A percentile compares a stretch with the other conserved stretches of the same genome.
Conservation (phyloP, 2,888 invertebrate species). For the Polymixis flavicincta region DNA sequence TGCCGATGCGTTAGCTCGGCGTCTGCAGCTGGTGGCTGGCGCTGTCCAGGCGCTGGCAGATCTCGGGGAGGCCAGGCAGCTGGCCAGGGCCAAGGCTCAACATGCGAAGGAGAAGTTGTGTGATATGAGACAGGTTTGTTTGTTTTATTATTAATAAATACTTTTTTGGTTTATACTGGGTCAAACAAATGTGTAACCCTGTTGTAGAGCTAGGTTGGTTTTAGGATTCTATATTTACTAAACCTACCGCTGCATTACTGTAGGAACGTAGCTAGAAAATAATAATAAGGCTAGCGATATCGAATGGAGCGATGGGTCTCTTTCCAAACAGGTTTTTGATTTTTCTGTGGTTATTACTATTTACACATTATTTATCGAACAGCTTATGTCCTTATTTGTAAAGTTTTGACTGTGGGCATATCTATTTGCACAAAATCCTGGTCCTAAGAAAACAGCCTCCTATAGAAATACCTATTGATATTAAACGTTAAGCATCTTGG, state of each 20-base stretch:
- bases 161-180: too few relatives aligned
- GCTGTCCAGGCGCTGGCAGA: conserved; percentile 94
- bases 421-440: not conserved
- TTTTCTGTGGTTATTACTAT: not conserved
- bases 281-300: too few relatives aligned
- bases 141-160: not conserved
- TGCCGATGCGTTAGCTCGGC: conserved; percentile 93
- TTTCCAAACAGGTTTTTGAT: not conserved
- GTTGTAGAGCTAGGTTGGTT: too few relatives aligned
- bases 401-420: not conserved
- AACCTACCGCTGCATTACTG: too few relatives aligned
- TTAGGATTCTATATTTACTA: too few relatives aligned
- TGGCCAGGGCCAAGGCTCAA: conserved; percentile 90
- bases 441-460: not conserved
- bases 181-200: too few relatives aligned
- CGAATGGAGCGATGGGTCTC: not conserved
- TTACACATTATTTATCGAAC: not conserved
- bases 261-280: too few relatives aligned
- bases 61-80: conserved; percentile 93
- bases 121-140: conserved; percentile 94
- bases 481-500: not conserved
- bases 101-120: conserved; percentile 92
- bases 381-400: not conserved
- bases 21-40: conserved; percentile 94
- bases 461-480: not conserved